These are phyloP conservation scores for Acridotheres tristis DNA, from an alignment of 2,797 vertebrate species.

Conservation along the genomic window DNA sequence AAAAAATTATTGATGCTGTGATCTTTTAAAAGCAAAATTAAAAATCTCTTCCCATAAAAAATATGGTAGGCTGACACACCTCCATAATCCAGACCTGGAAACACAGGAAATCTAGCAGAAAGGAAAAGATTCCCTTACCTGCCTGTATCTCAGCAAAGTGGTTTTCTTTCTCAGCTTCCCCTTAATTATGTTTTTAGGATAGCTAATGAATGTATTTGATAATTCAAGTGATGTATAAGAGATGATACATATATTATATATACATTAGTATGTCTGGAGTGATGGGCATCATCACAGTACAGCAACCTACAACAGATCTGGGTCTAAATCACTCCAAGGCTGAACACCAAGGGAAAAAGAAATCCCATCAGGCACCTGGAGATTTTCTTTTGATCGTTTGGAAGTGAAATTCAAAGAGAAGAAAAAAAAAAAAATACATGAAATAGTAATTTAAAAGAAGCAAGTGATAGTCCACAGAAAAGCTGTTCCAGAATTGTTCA, in stretches of 20 bases:
- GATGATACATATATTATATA: background rate
- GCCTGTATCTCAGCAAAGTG: background rate
- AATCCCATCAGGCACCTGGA: background rate
- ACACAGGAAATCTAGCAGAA: background rate
- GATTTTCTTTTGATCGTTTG: background rate
- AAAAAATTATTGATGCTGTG: background rate
- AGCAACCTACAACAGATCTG: background rate
- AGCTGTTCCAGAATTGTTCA: background rate
- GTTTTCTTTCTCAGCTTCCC: background rate
- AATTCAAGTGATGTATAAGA: background rate
- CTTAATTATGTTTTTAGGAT: background rate
- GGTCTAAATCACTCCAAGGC: background rate
- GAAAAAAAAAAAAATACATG: background rate
- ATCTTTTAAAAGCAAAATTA: background rate
- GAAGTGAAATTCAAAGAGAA: background rate
- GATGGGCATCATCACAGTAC: background rate
- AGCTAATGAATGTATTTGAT: background rate
- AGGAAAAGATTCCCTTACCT: background rate
- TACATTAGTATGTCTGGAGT: background rate
- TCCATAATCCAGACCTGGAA: background rate
- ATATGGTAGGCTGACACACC: background rate
- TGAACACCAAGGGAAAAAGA: background rate
- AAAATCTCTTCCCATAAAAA: fast-evolving
- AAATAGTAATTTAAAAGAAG: background rate
- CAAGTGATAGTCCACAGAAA: background rate